Conservation (phyloP, 2,888 invertebrate genomes). For the Neoascia interrupta region DNA sequence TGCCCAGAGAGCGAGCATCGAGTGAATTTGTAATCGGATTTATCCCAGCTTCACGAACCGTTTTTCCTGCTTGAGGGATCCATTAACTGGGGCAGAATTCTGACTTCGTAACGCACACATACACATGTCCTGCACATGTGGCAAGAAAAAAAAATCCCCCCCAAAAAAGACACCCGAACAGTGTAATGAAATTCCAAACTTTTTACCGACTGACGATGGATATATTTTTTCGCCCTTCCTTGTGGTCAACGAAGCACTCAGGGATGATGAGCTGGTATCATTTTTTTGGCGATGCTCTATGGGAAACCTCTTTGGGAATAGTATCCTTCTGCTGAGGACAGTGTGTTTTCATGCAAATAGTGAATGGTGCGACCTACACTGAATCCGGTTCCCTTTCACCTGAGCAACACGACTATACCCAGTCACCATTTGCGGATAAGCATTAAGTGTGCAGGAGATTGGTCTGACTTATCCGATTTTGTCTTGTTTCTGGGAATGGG, state of each 20-base stretch:
- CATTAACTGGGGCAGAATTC: slow-evolving; percentile 29
- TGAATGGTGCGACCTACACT: slow-evolving; percentile 55
- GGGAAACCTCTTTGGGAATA: slow-evolving; percentile 14
- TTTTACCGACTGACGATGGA: slow-evolving; percentile 33
- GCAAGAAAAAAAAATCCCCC: slow-evolving; percentile 1
- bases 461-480: slow-evolving; percentile 54
- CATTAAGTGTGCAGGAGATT: slow-evolving; percentile 38
- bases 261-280: slow-evolving; percentile 51
- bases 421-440: slow-evolving; percentile 9
- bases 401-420: slow-evolving; percentile 23
- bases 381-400: slow-evolving; percentile 34
- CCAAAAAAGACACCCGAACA: neutral
- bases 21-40: slow-evolving; percentile 65
- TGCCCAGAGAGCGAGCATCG: slow-evolving; percentile 49
- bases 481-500: neutral
- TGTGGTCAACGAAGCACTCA: slow-evolving; percentile 23
- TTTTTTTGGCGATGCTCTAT: slow-evolving; percentile 41
- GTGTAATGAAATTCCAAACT: slow-evolving; percentile 60
- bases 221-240: slow-evolving; percentile 11
- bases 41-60: slow-evolving; percentile 12
- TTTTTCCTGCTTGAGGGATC: slow-evolving; percentile 18
- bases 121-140: too few relatives aligned
- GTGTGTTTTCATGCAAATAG: slow-evolving; percentile 51
- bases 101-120: slow-evolving; percentile 6
- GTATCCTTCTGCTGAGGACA: neutral